These are phyloP conservation scores for Acheta domesticus DNA, from an alignment of 2,888 invertebrate species.

Conservation along the genomic window DNA sequence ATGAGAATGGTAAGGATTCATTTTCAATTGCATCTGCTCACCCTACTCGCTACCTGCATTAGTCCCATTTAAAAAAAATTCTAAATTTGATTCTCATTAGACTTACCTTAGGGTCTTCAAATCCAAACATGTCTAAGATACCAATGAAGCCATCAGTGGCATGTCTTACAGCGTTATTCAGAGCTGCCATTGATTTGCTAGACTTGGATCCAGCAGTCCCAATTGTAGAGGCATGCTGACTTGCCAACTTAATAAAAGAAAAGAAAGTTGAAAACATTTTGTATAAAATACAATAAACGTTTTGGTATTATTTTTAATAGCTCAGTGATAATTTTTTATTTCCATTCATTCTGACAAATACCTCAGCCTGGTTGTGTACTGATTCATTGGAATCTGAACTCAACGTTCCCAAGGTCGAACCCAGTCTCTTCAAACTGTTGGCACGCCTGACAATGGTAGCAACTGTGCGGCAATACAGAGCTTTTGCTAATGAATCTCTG, in stretches of 20 bases:
- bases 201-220: constrained; percentile 69
- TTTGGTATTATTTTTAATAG: no score
- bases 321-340: neutral
- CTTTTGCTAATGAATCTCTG: constrained; percentile 86
- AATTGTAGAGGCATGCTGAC: constrained; percentile 80
- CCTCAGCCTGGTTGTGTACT: constrained; percentile 79
- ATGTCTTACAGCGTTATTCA: constrained; percentile 88
- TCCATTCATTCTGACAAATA: constrained; percentile 31
- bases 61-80: no score
- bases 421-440: constrained; percentile 80
- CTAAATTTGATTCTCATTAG: no score
- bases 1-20: no score
- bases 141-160: constrained; percentile 94
- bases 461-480: constrained; percentile 89
- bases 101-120: constrained; percentile 77
- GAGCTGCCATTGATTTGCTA: constrained; percentile 80
- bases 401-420: constrained; percentile 63
- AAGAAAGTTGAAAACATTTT: neutral
- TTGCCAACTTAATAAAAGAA: constrained; percentile 26
- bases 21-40: neutral
- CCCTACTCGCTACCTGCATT: neutral
- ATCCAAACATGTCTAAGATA: constrained; percentile 94
- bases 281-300: neutral
- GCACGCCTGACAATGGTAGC: constrained; percentile 90
- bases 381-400: constrained; percentile 91